Percentiles rank a stretch among this genome's conserved stretches.
Evolutionary conservation across 2,797 vertebrate species (phyloP).

Genomic region (Gastrophryne carolinensis): DNA sequence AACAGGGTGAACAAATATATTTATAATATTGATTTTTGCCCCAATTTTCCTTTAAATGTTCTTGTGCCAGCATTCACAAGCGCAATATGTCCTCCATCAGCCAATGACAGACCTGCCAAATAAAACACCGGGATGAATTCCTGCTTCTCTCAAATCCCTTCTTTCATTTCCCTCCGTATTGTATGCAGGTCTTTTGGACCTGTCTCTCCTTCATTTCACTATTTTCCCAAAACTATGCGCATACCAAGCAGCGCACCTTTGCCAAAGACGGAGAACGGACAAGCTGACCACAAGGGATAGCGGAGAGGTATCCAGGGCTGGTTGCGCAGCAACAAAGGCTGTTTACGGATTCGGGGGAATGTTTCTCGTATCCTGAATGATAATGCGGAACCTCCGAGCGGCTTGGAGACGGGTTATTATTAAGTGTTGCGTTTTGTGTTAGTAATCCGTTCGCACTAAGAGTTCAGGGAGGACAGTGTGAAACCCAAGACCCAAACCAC

Average conservation of each 20-base stretch:
- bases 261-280: constrained; percentile 18
- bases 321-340: not conserved
- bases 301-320: constrained; percentile 3
- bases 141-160: not conserved
- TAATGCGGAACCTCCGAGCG: constrained; percentile 12
- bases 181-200: constrained; percentile 16
- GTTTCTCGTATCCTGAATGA: constrained; percentile 1
- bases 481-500: constrained; percentile 14
- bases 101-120: constrained; percentile 22
- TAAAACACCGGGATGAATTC: constrained; percentile 6
- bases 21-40: too few species aligned
- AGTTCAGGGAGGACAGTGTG: constrained; percentile 34
- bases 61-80: not conserved
- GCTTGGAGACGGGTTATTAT: constrained; percentile 11
- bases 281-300: not conserved
- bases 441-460: constrained; percentile 35
- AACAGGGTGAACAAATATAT: too few species aligned
- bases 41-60: not conserved
- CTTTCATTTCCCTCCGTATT: constrained; percentile 29
- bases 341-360: constrained; percentile 18
- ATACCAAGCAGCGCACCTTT: constrained; percentile 6
- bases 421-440: constrained; percentile 26
- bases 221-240: constrained; percentile 3
- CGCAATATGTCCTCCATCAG: not conserved
- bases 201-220: constrained; percentile 11